Conservation (phyloP, 2,113 vertebrate genomes). For the Gopherus evgoodei region DNA sequence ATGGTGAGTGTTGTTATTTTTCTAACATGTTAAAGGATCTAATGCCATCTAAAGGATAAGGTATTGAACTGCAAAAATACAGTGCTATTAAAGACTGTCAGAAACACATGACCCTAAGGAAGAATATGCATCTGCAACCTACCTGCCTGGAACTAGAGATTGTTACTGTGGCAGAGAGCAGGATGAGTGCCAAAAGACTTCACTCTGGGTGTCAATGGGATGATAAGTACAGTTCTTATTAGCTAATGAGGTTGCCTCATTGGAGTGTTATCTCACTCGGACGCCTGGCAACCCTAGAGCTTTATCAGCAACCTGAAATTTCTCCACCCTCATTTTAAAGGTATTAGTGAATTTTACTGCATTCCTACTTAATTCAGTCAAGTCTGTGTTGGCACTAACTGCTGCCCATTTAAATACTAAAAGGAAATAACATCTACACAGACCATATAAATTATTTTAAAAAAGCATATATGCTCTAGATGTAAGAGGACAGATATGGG, state of each 20-base stretch:
- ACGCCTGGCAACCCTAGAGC: background rate
- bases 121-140: background rate
- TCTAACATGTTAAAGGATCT: slow-evolving; percentile 43
- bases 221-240: background rate
- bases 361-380: background rate
- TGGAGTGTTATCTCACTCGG: background rate
- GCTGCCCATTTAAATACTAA: slow-evolving; percentile 6
- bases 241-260: background rate
- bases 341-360: background rate
- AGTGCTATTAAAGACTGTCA: background rate
- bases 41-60: slow-evolving; percentile 72
- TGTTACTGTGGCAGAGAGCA: background rate
- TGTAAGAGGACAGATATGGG: background rate
- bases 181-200: background rate
- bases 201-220: background rate
- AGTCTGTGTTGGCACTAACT: background rate
- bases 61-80: slow-evolving; percentile 42
- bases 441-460: background rate
- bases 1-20: rapidly evolving
- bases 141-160: background rate
- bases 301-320: background rate
- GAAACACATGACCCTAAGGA: rapidly evolving
- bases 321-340: background rate
- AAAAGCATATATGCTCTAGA: background rate
- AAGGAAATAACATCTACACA: background rate